Evolutionary conservation across 2,797 vertebrate species (phyloP).

Genomic region (Sandelia bainsii): DNA sequence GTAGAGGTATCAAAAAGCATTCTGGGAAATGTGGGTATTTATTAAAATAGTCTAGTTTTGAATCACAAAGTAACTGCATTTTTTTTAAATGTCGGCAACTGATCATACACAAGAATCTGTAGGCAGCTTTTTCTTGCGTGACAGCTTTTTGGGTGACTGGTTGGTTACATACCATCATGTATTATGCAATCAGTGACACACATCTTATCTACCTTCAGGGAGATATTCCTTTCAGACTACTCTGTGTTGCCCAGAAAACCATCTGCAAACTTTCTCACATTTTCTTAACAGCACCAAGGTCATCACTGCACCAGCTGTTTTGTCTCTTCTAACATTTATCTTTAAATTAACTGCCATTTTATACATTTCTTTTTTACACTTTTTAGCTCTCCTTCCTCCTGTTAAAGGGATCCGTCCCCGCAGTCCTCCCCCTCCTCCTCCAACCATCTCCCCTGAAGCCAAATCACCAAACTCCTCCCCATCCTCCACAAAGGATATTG

Average conservation of each 20-base stretch:
- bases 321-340: constrained; percentile 22
- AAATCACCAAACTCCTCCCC: constrained; percentile 1
- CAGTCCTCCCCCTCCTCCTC: constrained; percentile 67
- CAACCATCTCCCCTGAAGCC: constrained; percentile 29
- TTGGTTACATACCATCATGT: constrained; percentile 31
- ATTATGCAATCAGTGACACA: constrained; percentile 45
- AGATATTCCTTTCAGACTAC: constrained; percentile 26
- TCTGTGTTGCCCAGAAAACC: constrained; percentile 36
- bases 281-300: constrained; percentile 50
- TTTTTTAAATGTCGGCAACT: background rate
- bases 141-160: constrained; percentile 14
- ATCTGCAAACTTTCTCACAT: constrained; percentile 50
- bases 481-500: constrained; percentile 6
- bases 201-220: constrained; percentile 25
- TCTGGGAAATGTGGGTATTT: constrained; percentile 3
- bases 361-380: background rate
- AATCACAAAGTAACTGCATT: constrained; percentile 4
- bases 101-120: background rate
- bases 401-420: constrained; percentile 60
- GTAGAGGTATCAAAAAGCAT: background rate
- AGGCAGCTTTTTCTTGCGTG: constrained; percentile 17
- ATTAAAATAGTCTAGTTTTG: no score
- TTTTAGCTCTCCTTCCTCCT: constrained; percentile 79
- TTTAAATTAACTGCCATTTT: constrained; percentile 4
- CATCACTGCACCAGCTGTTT: constrained; percentile 30